Evolutionary conservation across 2,797 vertebrate species (phyloP), one percentile per base, ranked within the genome.

Genomic region (Erpetoichthys calabaricus): DNA sequence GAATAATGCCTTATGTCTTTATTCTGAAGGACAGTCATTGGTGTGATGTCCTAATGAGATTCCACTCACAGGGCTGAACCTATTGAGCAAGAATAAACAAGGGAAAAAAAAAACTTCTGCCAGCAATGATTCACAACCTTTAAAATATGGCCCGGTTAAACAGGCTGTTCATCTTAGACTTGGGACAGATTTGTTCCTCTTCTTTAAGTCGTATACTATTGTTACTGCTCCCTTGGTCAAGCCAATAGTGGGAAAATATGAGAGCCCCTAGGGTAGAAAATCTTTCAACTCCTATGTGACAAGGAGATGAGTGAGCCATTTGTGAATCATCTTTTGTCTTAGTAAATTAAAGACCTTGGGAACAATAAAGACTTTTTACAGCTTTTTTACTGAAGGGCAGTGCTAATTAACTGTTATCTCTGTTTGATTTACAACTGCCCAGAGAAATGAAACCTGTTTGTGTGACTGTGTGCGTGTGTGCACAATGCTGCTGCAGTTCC

Each of bases 121-220:
- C 57, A 69, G 70, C 67, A 51, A 69, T 61, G 69, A 69, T 72
- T 75, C 66, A 69, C 44, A 71, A 63, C 41, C 70, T 73, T 75
- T 73, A 74, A 25, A 25, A 25, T 25, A 25, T 25, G 25, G 25
- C 25, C 25, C 25, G 25, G 72, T 70, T 65, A 72, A 74, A 78
- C 77, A 75, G 72, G 77, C 80, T 72, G 80, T 86, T 86, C 84
- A 84, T 86, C 85, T 84, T 75, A 72, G 73, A 83, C 80, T 83
- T 81, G 81, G 78, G 80, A 77, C 82, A 83, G 84, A 87, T 86
- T 85, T 86, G 80, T 80, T 81, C 78, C 75, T 77, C 75, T 78
- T 81, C 75, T 75, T 70, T 78, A 73, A 79, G 80, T 80, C 74
- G 82, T 87, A 84, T 80, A 84, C 86, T 86, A 80, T 74, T 68